phyloP scores from a whole-genome alignment of 1,140 invertebrate species.

The Ylistrum balloti region DNA sequence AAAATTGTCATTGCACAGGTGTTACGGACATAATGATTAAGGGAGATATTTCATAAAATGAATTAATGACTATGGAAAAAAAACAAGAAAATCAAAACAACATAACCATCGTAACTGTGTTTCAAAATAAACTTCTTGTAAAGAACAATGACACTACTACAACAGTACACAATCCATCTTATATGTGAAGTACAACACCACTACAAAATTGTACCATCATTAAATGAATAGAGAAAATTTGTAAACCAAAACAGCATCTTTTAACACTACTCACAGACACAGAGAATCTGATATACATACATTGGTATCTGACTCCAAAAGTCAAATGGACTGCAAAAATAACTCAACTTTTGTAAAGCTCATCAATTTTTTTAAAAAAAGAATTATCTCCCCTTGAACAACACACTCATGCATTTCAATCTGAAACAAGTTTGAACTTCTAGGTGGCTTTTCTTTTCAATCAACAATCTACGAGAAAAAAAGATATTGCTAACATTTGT shows the following conservation, averaged over 20 bases:
- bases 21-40: not conserved
- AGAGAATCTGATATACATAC: constrained; percentile 1
- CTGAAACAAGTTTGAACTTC: too few relatives aligned
- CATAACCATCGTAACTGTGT: constrained; percentile 50
- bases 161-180: not conserved
- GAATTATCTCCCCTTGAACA: not conserved
- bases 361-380: not conserved
- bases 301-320: constrained; percentile 38
- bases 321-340: constrained; percentile 19
- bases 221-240: not conserved
- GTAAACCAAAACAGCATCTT: not conserved
- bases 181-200: not conserved
- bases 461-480: too few relatives aligned
- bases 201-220: not conserved
- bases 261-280: not conserved
- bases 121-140: constrained; percentile 55
- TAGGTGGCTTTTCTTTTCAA: too few relatives aligned
- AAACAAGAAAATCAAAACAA: not conserved
- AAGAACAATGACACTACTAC: constrained; percentile 55
- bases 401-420: too few relatives aligned
- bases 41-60: not conserved
- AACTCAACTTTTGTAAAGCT: not conserved
- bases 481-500: too few relatives aligned
- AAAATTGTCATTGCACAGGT: constrained; percentile 34
- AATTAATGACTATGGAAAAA: constrained; percentile 32